Conservation (phyloP, 2,113 vertebrate genomes). For the Nycticebus coucang region DNA sequence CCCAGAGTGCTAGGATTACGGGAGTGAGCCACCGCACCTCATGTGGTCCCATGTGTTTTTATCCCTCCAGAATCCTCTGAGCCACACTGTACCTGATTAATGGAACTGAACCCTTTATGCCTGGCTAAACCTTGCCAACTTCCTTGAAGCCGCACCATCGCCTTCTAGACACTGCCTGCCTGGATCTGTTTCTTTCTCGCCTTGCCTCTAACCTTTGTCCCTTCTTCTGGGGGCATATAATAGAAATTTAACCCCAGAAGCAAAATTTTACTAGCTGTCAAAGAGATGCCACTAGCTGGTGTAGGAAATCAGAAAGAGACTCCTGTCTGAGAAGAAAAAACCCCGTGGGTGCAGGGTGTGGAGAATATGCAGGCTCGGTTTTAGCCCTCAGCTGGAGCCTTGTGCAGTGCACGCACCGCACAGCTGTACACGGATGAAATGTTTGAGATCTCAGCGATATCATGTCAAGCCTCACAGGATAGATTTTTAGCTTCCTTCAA, state of each 20-base stretch:
- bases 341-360: too few relatives aligned
- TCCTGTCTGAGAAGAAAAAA: background rate
- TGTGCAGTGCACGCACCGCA: background rate
- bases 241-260: background rate
- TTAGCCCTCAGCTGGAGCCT: background rate
- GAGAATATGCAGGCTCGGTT: background rate
- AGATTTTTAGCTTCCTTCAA: background rate
- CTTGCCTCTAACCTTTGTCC: rapidly evolving
- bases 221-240: background rate
- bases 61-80: background rate
- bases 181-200: background rate
- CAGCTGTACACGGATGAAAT: background rate
- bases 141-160: background rate
- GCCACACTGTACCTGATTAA: background rate
- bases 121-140: background rate
- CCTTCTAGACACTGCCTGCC: background rate
- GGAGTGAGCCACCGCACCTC: too few relatives aligned
- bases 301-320: background rate
- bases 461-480: background rate
- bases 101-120: background rate
- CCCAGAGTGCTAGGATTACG: too few relatives aligned
- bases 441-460: background rate
- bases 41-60: background rate
- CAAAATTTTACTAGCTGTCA: background rate
- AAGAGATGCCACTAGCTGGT: background rate